Conservation (phyloP, 2,888 invertebrate species). For the Scrobipalpa costella region DNA sequence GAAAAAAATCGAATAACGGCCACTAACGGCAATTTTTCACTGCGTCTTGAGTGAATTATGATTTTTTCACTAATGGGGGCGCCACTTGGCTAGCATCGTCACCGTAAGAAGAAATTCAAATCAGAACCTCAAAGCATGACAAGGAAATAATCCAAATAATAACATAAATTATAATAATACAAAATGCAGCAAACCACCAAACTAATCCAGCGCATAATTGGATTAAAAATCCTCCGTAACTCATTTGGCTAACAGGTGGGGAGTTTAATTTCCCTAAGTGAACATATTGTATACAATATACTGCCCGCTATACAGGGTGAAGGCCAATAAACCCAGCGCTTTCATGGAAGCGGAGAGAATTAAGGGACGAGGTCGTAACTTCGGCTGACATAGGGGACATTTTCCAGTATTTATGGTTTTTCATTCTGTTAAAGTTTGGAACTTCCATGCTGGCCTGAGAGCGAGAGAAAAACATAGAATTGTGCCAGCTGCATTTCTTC, state of each 20-base stretch:
- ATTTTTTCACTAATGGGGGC: too few relatives aligned
- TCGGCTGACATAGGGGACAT: neutral
- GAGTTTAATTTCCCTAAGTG: constrained; percentile 39
- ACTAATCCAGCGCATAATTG: constrained; percentile 21
- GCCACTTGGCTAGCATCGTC: too few relatives aligned
- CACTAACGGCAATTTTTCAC: too few relatives aligned
- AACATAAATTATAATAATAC: too few relatives aligned
- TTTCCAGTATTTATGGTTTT: neutral
- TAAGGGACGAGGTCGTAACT: constrained; percentile 1
- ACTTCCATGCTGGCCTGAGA: too few relatives aligned
- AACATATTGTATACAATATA: constrained; percentile 9
- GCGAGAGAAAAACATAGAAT: too few relatives aligned
- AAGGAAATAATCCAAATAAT: neutral
- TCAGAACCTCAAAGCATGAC: neutral
- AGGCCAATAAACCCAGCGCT: constrained; percentile 36
- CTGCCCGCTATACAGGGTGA: constrained; percentile 11
- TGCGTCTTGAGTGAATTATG: too few relatives aligned
- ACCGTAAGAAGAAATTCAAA: too few relatives aligned
- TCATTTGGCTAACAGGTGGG: constrained; percentile 39
- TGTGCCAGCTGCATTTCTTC: too few relatives aligned
- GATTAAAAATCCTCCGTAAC: constrained; percentile 30
- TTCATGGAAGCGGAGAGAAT: neutral
- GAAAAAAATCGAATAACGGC: too few relatives aligned
- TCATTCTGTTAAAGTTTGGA: too few relatives aligned
- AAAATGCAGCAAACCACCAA: neutral